phyloP scores from a whole-genome alignment of 1,140 invertebrate species.

The Armadillidium nasatum region DNA sequence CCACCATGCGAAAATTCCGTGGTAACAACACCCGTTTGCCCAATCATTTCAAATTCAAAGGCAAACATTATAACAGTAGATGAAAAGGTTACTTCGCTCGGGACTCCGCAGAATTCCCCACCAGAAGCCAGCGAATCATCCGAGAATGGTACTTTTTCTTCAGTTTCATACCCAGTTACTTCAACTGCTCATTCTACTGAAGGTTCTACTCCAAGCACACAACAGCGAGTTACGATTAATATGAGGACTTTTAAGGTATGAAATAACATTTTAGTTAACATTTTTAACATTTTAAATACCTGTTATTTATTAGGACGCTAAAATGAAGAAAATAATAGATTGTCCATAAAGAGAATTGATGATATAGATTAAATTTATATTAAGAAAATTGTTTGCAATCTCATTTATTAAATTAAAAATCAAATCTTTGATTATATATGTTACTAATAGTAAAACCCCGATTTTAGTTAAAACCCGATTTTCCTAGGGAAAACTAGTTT shows the following conservation, averaged over 20 bases:
- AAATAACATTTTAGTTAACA: no score
- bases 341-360: no score
- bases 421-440: no score
- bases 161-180: slow-evolving; percentile 19
- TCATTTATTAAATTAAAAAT: no score
- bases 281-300: no score
- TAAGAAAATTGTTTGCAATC: no score
- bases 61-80: neutral
- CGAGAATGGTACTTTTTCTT: slow-evolving; percentile 19
- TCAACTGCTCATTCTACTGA: slow-evolving; percentile 28
- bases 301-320: no score
- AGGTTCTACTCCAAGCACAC: slow-evolving; percentile 28
- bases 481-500: no score
- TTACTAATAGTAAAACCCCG: no score
- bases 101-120: slow-evolving; percentile 17
- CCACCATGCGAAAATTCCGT: neutral
- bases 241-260: slow-evolving; percentile 44
- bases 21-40: neutral
- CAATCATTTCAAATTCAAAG: neutral
- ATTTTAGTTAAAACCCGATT: no score
- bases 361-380: no score
- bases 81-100: neutral
- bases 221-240: slow-evolving; percentile 41
- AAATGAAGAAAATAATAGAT: no score
- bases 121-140: slow-evolving; percentile 21